Base-by-base conservation (phyloP, 2,113 vertebrate genomes). In the Hyperopisus bebe region DNA sequence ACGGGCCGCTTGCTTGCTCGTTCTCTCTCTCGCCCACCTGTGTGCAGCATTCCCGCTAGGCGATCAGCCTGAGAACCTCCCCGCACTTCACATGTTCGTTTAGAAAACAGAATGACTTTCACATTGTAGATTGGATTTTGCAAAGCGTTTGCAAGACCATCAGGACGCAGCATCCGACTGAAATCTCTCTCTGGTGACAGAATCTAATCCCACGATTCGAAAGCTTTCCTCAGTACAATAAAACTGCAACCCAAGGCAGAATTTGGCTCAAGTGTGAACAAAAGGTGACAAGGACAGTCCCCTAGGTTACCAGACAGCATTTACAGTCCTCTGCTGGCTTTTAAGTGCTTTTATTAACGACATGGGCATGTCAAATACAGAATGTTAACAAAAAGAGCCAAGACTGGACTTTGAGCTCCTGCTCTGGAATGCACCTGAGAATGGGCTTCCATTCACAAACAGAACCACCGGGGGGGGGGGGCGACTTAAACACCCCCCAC, bases 41-140 rank as follows among this genome's bases (percentile, higher is more conserved):
- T 17, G 6, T 5, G 74, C 74, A 17, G 74, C 35, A 42, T 42
- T 80, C 74, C 74, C 31, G 5, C 35, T 46, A 6, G 47, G 84
- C 47, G n/a, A 51, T 48, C 19, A 4, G 9, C n/a, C 48, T 0
- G 4, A 51, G 84, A 51, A 6, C 85, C 9, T 27, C n/a, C 42
- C 44, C 17, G 1, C 21, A 35, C 48, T 35, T 91, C 92, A 47
- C 86, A 70, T 86, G 70, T 47, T 88, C 89, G 48, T 85, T 89
- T 70, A 31, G 62, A 70, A 70, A 70, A 70, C 62, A 31, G n/a
- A 70, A 70, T 74, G 74, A 80, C 74, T 35, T 80, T 42, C 74
- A 42, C 74, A 70, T 31, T 17, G 31, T 35, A 77, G 70, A 35
- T 77, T 35, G 27, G 11, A 13, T 17, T 77, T 80, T 42, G 74